These are phyloP conservation scores for Pseudomyrmex concolor DNA, from an alignment of 1,140 invertebrate genomes.

Conservation along the genomic window DNA sequence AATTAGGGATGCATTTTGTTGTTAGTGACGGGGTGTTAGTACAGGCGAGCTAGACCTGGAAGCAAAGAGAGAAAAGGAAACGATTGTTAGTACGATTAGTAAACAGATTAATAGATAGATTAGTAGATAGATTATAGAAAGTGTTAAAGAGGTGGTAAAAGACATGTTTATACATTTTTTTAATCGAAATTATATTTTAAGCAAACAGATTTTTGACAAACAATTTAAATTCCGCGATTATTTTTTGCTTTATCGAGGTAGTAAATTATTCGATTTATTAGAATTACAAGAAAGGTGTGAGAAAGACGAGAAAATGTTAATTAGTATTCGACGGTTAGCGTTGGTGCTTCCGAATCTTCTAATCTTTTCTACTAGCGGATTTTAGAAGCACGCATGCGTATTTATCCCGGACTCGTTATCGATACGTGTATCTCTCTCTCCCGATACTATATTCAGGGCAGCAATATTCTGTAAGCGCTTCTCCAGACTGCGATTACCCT, in stretches of 20 bases:
- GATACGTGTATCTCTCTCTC: constrained; percentile 50
- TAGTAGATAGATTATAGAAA: constrained; percentile 10
- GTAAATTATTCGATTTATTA: too few relatives aligned
- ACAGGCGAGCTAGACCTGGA: constrained; percentile 74
- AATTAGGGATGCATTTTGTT: constrained; percentile 44
- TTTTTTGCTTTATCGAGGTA: too few relatives aligned
- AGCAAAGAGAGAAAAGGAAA: constrained; percentile 73
- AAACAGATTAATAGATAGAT: background rate
- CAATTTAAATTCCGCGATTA: too few relatives aligned
- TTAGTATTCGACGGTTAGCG: background rate
- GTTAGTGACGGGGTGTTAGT: constrained; percentile 56
- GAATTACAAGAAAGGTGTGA: background rate
- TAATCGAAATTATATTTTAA: too few relatives aligned
- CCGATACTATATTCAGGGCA: constrained; percentile 41
- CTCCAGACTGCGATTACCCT: constrained; percentile 67
- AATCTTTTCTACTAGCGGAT: background rate
- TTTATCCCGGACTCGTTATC: constrained; percentile 59
- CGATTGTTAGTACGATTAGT: constrained; percentile 76
- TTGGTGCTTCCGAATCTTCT: background rate
- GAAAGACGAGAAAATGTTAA: background rate
- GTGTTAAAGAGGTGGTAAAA: background rate
- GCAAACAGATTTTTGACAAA: too few relatives aligned
- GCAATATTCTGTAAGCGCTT: constrained; percentile 69
- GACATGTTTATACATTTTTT: background rate
- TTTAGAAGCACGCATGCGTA: background rate